Base-by-base conservation (phyloP, 2,797 vertebrate species). In the Gymnoscopelus braueri region DNA sequence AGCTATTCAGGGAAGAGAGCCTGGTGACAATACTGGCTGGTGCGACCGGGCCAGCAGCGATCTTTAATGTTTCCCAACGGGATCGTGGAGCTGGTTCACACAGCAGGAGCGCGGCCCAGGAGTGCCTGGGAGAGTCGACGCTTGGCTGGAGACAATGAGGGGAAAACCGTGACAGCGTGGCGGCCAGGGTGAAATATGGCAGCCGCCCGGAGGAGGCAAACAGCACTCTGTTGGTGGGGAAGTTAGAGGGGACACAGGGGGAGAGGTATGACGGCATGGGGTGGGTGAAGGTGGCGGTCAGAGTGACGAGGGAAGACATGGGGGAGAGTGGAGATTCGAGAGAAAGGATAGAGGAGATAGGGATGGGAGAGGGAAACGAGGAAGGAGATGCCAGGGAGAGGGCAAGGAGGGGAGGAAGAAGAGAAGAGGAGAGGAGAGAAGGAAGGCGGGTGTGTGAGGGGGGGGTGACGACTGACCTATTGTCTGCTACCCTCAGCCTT, bases 131-230 rank as follows among this genome's bases (percentile, higher is more conserved):
- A 56, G 52, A 72, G 69, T 77, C 59, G 48, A 78, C 69, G 65
- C 62, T 24, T 4, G 63, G 60, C 64, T 44, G 39, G 35, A 69
- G 72, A 90, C 85, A 91, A 91, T 83, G 78, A 75, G 44, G 78
- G 80, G 78, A 76, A 86, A 85, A 83, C 71, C 78, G 66, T 58
- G 75, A 80, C 67, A 77, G 71, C 65, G 65, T 56, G 65, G 68
- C 50, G 11, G 53, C 60, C 47, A 2, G 50, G 35, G 59, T 79
- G 69, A 89, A 84, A 85, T 81, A 79, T 74, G 56, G 72, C 78
- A 65, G 47, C 59, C 57, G 39, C 39, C 39, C 7, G 39, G 62
- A 70, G 49, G 39, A 69, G 71, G 71, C 66, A 69, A 78, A 79
- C 14, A 29, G 50, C 35, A 14, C n/a, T 24, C 19, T 52, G 47